Conservation (phyloP, 2,888 invertebrate genomes). For the Synanthedon andrenaeformis region DNA sequence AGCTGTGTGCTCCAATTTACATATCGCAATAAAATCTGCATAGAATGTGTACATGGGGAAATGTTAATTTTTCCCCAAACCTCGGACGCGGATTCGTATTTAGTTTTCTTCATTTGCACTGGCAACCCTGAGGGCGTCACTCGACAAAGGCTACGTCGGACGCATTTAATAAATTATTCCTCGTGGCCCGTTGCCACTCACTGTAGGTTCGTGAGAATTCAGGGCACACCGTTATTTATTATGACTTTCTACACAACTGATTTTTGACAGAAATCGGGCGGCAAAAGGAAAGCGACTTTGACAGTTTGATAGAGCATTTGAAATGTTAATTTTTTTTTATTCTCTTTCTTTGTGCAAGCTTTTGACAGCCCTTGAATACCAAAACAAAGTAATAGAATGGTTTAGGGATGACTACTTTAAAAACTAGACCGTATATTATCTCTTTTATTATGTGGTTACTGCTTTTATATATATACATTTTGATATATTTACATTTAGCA, state of each 20-base stretch:
- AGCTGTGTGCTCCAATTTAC: too few species aligned
- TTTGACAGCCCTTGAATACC: too few species aligned
- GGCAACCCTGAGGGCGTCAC: constrained; percentile 24
- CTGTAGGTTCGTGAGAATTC: constrained; percentile 29
- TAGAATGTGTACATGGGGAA: not conserved
- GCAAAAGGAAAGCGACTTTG: not conserved
- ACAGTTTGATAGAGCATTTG: not conserved
- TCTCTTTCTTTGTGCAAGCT: too few species aligned
- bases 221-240: constrained; percentile 32
- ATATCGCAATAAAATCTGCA: not conserved
- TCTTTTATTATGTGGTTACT: too few species aligned
- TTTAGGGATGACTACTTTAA: too few species aligned
- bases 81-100: not conserved
- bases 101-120: constrained; percentile 3
- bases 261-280: constrained; percentile 15
- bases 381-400: too few species aligned
- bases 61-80: not conserved
- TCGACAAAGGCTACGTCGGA: constrained; percentile 37
- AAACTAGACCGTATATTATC: too few species aligned
- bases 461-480: too few species aligned
- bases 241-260: constrained; percentile 26
- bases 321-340: too few species aligned
- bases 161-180: constrained; percentile 56
- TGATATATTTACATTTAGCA: too few species aligned
- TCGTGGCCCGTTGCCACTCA: constrained; percentile 33